These are phyloP conservation scores for Scatophagus argus DNA, from an alignment of 2,113 vertebrate species.

Conservation along the genomic window DNA sequence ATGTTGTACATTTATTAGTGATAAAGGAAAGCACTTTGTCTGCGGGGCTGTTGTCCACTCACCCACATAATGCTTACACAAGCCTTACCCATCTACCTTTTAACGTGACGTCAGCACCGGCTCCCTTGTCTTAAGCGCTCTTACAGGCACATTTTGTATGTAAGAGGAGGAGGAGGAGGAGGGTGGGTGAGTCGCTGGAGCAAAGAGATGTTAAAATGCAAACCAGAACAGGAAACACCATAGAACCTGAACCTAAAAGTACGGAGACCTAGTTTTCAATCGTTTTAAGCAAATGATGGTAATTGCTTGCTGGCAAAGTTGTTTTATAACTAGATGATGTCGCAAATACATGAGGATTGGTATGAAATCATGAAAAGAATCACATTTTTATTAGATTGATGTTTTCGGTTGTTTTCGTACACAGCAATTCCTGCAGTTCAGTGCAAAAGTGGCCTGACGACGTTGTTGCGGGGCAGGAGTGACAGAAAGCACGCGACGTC, in stretches of 20 bases:
- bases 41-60: slow-evolving; percentile 46
- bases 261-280: neutral
- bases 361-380: no score
- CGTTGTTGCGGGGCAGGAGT: no score
- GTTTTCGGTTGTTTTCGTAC: no score
- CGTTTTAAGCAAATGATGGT: no score
- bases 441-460: no score
- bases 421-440: no score
- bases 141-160: slow-evolving; percentile 16
- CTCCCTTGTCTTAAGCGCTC: slow-evolving; percentile 37
- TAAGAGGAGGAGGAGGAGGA: slow-evolving; percentile 14
- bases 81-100: slow-evolving; percentile 51
- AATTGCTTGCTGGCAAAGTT: no score
- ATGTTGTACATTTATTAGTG: slow-evolving; percentile 28
- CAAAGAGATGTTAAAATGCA: slow-evolving; percentile 12
- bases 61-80: slow-evolving; percentile 47
- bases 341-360: no score
- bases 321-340: no score
- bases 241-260: neutral
- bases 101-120: slow-evolving; percentile 34
- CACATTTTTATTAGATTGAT: no score
- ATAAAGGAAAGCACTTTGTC: slow-evolving; percentile 65
- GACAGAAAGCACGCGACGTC: no score
- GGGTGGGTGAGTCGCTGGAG: slow-evolving; percentile 17
- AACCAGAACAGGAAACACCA: neutral